Evolutionary conservation across 64 coral and sea anemone genomes (phyloP).

Genomic region (Montipora capricornis): DNA sequence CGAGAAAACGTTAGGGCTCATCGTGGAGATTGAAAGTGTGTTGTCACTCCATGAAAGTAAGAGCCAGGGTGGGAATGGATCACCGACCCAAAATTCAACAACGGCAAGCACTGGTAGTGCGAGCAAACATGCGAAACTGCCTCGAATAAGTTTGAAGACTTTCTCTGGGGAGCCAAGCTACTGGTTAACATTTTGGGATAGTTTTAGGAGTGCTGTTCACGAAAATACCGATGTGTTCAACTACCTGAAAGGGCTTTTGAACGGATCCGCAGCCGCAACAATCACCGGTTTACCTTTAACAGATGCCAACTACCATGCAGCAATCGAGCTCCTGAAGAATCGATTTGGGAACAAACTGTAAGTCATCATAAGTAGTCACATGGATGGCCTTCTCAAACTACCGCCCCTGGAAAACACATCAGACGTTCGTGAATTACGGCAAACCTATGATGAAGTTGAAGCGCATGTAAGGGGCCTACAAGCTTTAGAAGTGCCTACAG

Average conservation of each 20-base stretch:
- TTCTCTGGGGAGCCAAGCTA: slow-evolving; percentile 26
- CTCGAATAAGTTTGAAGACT: slow-evolving; percentile 22
- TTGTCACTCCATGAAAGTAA: not conserved
- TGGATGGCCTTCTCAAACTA: slow-evolving; percentile 64
- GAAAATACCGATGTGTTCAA: slow-evolving; percentile 44
- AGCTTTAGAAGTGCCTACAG: slow-evolving; percentile 34
- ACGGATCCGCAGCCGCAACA: not conserved
- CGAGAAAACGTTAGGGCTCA: not conserved
- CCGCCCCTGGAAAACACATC: not conserved
- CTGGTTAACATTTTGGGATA: slow-evolving; percentile 48
- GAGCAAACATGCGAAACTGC: slow-evolving; percentile 18
- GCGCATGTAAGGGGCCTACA: slow-evolving; percentile 57
- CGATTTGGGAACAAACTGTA: slow-evolving; percentile 60
- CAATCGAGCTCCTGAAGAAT: slow-evolving; percentile 8
- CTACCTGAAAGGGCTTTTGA: slow-evolving; percentile 44
- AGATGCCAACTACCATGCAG: no score
- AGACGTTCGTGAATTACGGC: not conserved
- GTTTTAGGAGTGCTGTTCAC: slow-evolving; percentile 33
- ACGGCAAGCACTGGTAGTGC: not conserved
- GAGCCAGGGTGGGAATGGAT: not conserved
- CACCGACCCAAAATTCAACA: slow-evolving; percentile 10
- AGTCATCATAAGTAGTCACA: slow-evolving; percentile 65
- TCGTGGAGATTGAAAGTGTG: not conserved
- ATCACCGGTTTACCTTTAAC: no score
- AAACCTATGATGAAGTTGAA: slow-evolving; percentile 61